Percentiles rank a stretch among this genome's conserved stretches.
These are phyloP conservation scores for Megaceryle alcyon DNA, from an alignment of 2,797 vertebrate species.

Conservation along the genomic window DNA sequence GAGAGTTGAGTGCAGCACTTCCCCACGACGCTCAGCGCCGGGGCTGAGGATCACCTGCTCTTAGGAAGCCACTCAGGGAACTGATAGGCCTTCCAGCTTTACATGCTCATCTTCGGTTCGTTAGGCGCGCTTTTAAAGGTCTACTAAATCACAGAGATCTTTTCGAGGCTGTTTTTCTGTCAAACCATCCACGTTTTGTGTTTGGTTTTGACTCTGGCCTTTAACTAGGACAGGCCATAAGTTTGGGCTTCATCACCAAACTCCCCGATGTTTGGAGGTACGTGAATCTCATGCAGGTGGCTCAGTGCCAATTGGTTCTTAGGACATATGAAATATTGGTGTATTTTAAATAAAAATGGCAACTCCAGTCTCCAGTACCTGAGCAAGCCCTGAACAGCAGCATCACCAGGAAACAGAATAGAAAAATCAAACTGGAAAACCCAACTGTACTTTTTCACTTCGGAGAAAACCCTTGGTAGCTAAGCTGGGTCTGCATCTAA, in stretches of 20 bases:
- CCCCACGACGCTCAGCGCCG: fast-evolving
- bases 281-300: conserved; percentile 10
- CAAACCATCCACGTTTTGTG: background rate
- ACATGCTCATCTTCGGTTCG: background rate
- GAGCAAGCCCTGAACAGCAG: background rate
- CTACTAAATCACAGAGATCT: background rate
- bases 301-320: background rate
- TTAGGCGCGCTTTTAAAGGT: no score
- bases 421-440: conserved; percentile 37
- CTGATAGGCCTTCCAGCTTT: background rate
- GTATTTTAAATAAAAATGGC: background rate
- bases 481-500: background rate
- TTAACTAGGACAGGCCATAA: background rate
- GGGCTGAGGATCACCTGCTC: background rate
- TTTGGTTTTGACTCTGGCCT: background rate
- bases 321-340: background rate
- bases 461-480: background rate
- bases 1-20: fast-evolving
- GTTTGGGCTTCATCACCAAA: background rate
- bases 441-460: background rate
- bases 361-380: background rate
- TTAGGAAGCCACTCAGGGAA: background rate
- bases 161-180: background rate
- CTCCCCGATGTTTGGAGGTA: conserved; percentile 64
- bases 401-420: background rate